These are phyloP conservation scores for Chinchilla lanigera DNA, from an alignment of 2,113 vertebrate species.

Conservation along the genomic window DNA sequence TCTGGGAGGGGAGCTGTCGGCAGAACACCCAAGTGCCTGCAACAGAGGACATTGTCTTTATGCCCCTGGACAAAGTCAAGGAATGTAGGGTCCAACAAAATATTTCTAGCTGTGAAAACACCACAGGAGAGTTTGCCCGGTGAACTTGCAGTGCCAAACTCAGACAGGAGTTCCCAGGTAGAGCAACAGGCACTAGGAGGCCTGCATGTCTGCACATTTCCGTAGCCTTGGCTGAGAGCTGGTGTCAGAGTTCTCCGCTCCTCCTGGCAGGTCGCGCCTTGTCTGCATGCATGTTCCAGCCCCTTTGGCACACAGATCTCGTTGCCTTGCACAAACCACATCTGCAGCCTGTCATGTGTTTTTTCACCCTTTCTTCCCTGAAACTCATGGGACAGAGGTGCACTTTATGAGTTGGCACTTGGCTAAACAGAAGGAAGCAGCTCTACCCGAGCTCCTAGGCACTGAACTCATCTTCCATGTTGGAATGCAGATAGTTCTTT, in stretches of 20 bases:
- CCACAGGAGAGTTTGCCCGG: not conserved
- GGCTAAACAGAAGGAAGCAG: not conserved
- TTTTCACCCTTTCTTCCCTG: not conserved
- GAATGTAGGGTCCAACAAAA: not conserved
- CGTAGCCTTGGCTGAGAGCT: not conserved
- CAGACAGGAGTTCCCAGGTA: not conserved
- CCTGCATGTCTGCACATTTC: rapidly evolving
- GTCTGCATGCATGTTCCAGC: not conserved
- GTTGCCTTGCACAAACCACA: not conserved
- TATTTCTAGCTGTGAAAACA: not conserved
- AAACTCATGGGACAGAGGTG: not conserved
- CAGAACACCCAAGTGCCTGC: not conserved
- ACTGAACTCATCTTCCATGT: not conserved
- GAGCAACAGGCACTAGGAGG: rapidly evolving
- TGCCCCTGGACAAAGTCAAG: not conserved
- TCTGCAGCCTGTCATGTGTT: not conserved
- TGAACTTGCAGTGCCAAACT: not conserved
- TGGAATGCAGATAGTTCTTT: slow-evolving; percentile 34
- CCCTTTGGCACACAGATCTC: not conserved
- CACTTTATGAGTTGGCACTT: slow-evolving; percentile 46
- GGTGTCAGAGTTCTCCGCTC: not conserved
- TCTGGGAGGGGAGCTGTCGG: not conserved
- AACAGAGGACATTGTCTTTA: not conserved
- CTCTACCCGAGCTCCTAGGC: not conserved
- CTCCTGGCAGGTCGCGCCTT: not conserved